Conservation (phyloP, 64 coral and sea anemone genomes). For the Montipora capricornis region DNA sequence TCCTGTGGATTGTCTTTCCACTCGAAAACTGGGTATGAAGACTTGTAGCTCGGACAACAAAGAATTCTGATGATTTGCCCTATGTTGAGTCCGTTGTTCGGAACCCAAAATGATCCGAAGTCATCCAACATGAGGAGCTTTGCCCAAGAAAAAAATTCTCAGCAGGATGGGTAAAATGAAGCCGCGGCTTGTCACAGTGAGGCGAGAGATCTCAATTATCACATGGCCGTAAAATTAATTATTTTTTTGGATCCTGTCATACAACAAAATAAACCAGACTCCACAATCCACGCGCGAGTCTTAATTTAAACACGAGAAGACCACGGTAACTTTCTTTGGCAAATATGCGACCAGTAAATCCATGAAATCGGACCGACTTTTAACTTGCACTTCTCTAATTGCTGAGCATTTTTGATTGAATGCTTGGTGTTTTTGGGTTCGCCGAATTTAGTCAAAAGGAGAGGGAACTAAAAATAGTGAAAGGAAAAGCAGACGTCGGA, state of each 20-base stretch:
- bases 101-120: conserved; percentile 14
- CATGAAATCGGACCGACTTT: conserved; percentile 1
- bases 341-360: no score
- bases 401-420: background rate
- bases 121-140: background rate
- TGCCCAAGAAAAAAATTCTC: no score
- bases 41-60: conserved; percentile 25
- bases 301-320: no score
- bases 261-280: no score
- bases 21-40: conserved; percentile 5
- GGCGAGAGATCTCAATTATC: no score
- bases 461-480: background rate
- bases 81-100: background rate
- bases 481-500: background rate
- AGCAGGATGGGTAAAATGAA: no score
- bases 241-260: no score
- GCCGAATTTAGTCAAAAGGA: background rate
- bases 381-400: background rate
- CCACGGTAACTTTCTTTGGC: no score
- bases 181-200: no score
- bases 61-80: conserved; percentile 17
- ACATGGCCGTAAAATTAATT: no score
- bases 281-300: no score
- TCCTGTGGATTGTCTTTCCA: background rate
- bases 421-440: background rate